A percentile compares a stretch with the other conserved stretches of the same genome.
These are phyloP conservation scores for Zaprionus ghesquierei DNA, from an alignment of 1,140 invertebrate genomes.

Conservation along the genomic window DNA sequence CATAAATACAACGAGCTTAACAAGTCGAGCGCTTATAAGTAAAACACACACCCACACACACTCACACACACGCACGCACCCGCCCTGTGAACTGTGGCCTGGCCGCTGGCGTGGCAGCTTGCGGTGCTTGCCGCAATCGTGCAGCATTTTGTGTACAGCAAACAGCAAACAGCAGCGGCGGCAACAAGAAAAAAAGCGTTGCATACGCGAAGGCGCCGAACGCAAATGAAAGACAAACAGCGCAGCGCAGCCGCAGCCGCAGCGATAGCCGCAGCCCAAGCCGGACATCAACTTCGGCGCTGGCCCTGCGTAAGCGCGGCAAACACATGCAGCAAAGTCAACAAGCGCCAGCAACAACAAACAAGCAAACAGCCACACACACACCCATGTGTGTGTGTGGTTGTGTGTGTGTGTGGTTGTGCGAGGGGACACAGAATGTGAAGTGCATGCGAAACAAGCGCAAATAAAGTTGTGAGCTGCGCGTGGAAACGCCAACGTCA, in stretches of 20 bases:
- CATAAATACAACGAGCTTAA: background rate
- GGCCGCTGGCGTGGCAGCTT: background rate
- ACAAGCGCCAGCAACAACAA: constrained; percentile 47
- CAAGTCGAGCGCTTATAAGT: constrained; percentile 11
- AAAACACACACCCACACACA: background rate
- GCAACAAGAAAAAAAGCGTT: constrained; percentile 41
- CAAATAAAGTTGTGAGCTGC: constrained; percentile 62
- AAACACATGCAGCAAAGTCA: constrained; percentile 66
- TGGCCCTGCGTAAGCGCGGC: constrained; percentile 65
- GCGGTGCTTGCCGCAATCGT: background rate
- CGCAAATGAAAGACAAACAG: constrained; percentile 77
- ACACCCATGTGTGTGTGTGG: constrained; percentile 45
- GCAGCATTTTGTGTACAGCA: constrained; percentile 37
- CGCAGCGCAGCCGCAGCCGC: constrained; percentile 7
- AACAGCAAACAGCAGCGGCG: constrained; percentile 18
- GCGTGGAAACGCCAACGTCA: constrained; percentile 53
- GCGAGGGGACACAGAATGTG: constrained; percentile 32
- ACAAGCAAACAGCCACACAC: background rate
- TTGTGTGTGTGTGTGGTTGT: constrained; percentile 30
- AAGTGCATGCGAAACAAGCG: constrained; percentile 39
- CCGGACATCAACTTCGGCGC: constrained; percentile 27
- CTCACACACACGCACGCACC: too few relatives aligned
- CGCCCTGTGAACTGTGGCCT: background rate
- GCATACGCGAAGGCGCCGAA: constrained; percentile 59
- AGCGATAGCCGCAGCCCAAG: background rate